A percentile compares a stretch with the other conserved stretches of the same genome.
Conservation (phyloP, 2,888 invertebrate species). For the Agrilus mali region DNA sequence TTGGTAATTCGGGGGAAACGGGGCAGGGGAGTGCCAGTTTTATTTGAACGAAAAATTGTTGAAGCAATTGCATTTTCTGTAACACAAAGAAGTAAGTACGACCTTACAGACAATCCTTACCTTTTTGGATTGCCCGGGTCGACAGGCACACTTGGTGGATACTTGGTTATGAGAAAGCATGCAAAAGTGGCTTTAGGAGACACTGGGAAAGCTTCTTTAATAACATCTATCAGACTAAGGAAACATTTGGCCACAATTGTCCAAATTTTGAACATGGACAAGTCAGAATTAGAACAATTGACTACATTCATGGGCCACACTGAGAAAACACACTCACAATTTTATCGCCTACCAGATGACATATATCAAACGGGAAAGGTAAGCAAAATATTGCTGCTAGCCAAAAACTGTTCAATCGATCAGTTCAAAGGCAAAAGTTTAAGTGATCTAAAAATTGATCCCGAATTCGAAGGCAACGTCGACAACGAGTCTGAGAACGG, state of each 20-base stretch:
- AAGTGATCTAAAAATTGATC: too few species aligned
- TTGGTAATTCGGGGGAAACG: slow-evolving; percentile 7
- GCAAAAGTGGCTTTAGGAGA: slow-evolving; percentile 3
- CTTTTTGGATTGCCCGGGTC: slow-evolving; percentile 5
- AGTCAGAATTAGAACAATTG: slow-evolving; percentile 4
- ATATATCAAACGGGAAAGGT: slow-evolving; percentile 4
- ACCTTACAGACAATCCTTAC: slow-evolving; percentile 1
- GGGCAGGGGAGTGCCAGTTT: slow-evolving; percentile 6
- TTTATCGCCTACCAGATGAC: slow-evolving; percentile 5
- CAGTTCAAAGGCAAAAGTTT: too few species aligned
- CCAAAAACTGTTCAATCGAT: background rate
- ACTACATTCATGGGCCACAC: slow-evolving; percentile 6
- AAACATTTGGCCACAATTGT: slow-evolving; percentile 5
- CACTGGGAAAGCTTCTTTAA: slow-evolving; percentile 1
- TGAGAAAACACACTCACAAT: slow-evolving; percentile 4
- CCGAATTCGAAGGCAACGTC: too few species aligned
- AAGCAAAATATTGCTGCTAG: slow-evolving; percentile 1
- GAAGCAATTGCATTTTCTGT: slow-evolving; percentile 3
- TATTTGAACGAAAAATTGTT: slow-evolving; percentile 3
- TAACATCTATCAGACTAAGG: too few species aligned
- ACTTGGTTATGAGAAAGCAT: slow-evolving; percentile 4
- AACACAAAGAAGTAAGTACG: slow-evolving; percentile 1
- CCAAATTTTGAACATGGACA: slow-evolving; percentile 7
- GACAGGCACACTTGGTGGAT: slow-evolving; percentile 2
- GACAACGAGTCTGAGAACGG: too few species aligned